phyloP scores from a whole-genome alignment of 92 coral and sea anemone genomes.

The Umimayanthus kanabou region DNA sequence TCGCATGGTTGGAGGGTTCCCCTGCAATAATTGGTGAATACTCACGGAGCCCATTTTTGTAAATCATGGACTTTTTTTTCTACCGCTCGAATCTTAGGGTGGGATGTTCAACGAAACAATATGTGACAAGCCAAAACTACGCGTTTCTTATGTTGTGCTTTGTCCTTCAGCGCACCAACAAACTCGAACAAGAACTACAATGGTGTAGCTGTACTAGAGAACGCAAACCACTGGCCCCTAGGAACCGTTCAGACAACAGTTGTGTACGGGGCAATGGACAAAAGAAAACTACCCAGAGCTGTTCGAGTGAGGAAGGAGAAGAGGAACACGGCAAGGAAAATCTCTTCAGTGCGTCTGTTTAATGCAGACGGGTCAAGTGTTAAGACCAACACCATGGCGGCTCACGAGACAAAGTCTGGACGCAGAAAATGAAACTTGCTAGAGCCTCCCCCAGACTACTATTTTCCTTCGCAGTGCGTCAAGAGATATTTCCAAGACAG shows the following conservation, averaged over 20 bases:
- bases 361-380: not conserved
- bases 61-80: too few species aligned
- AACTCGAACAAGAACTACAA: constrained; percentile 45
- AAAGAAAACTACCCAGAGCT: constrained; percentile 23
- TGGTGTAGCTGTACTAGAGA: constrained; percentile 53
- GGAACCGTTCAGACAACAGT: constrained; percentile 39
- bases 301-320: constrained; percentile 46
- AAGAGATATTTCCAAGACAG: too few species aligned
- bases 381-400: not conserved
- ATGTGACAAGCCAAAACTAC: not conserved
- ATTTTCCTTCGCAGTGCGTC: too few species aligned
- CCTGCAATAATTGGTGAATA: too few species aligned
- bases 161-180: constrained; percentile 47
- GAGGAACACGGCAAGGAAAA: constrained; percentile 50
- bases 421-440: too few species aligned
- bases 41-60: too few species aligned
- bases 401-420: not conserved
- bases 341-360: constrained; percentile 44
- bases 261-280: not conserved
- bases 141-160: not conserved
- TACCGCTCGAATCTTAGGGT: too few species aligned
- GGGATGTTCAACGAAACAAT: not conserved
- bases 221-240: constrained; percentile 50
- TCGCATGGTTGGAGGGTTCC: too few species aligned
- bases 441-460: too few species aligned